A percentile compares a stretch with the other conserved stretches of the same genome.
Conservation (phyloP, 2,888 invertebrate species). For the Tenodera sinensis region DNA sequence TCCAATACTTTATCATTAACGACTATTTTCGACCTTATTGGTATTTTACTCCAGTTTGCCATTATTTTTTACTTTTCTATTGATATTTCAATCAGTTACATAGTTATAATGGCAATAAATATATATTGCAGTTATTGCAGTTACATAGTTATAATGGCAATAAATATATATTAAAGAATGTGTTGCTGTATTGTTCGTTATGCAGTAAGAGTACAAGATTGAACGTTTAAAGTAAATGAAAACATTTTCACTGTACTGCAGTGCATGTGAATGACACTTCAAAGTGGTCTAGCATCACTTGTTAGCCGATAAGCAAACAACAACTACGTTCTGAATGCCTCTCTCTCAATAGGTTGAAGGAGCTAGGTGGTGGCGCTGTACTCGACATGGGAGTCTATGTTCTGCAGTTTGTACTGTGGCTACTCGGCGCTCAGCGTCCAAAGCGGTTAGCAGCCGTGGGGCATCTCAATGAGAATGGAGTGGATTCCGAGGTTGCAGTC, state of each 20-base stretch:
- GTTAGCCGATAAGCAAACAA: neutral
- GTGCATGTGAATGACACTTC: neutral
- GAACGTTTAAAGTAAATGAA: neutral
- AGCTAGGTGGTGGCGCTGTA: conserved; percentile 71
- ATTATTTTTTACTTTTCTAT: too few relatives aligned
- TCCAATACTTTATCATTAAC: too few relatives aligned
- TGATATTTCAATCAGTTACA: too few relatives aligned
- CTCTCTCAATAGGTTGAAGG: conserved; percentile 51
- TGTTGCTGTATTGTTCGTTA: neutral
- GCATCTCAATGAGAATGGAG: conserved; percentile 63
- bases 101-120: too few relatives aligned
- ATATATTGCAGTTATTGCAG: too few relatives aligned
- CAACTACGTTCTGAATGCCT: neutral
- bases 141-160: too few relatives aligned
- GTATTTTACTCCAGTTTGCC: too few relatives aligned
- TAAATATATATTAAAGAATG: neutral
- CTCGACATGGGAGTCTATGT: conserved; percentile 75
- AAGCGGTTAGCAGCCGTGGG: conserved; percentile 64
- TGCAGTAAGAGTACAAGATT: neutral
- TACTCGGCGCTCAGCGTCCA: conserved; percentile 66
- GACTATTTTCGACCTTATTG: too few relatives aligned
- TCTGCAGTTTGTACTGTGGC: conserved; percentile 66
- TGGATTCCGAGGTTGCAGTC: conserved; percentile 66
- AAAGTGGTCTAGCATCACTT: neutral
- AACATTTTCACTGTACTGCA: neutral